These are phyloP conservation scores for Columba janthina DNA, from an alignment of 2,113 vertebrate genomes.

Conservation along the genomic window DNA sequence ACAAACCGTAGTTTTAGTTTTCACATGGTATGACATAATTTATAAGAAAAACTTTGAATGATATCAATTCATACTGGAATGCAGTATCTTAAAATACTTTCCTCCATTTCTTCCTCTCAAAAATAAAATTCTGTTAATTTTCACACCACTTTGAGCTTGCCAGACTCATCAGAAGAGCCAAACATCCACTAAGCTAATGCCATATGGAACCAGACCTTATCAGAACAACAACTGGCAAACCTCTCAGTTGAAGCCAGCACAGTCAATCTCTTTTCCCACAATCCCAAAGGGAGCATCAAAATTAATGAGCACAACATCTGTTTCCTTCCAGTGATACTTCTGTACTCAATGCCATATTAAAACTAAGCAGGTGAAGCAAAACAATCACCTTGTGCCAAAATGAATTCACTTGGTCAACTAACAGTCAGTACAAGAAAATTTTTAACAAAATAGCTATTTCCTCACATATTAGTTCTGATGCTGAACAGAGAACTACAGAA, in stretches of 20 bases:
- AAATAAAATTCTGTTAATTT: background rate
- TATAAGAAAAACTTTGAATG: background rate
- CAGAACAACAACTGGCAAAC: background rate
- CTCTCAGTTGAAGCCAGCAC: background rate
- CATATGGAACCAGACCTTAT: background rate
- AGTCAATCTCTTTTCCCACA: background rate
- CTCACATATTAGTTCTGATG: background rate
- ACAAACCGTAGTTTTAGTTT: background rate
- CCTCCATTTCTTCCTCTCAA: background rate
- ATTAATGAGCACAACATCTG: background rate
- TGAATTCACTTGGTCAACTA: background rate
- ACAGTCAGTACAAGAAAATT: background rate
- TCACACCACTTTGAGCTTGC: background rate
- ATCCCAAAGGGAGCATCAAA: background rate
- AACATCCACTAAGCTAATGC: background rate
- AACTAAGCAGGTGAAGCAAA: background rate
- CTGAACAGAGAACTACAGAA: background rate
- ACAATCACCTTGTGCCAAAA: background rate
- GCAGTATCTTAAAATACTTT: background rate
- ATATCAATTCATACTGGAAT: background rate
- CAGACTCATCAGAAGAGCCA: background rate
- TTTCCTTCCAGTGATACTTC: background rate
- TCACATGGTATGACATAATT: background rate
- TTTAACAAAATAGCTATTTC: background rate
- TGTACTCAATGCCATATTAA: background rate